Evolutionary conservation across 2,113 vertebrate species (phyloP).

Genomic region (Seriola rivoliana): DNA sequence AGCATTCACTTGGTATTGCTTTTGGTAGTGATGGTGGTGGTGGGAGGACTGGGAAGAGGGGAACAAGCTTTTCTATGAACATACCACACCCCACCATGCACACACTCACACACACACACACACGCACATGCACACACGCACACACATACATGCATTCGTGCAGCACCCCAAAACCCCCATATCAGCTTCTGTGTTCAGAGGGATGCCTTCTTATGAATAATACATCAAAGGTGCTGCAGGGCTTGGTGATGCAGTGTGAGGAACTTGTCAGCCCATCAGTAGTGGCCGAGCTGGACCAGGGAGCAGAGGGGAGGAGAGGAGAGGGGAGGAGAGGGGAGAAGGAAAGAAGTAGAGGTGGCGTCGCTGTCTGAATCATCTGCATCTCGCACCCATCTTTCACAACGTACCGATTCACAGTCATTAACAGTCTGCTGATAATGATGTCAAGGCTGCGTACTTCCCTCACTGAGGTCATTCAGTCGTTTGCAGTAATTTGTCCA

Average conservation of each 20-base stretch:
- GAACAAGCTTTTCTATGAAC: constrained; percentile 52
- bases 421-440: constrained; percentile 51
- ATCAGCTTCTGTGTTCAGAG: constrained; percentile 74
- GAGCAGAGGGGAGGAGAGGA: constrained; percentile 28
- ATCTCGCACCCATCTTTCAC: constrained; percentile 26
- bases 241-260: constrained; percentile 79
- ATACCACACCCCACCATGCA: constrained; percentile 13
- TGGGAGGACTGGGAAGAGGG: constrained; percentile 63
- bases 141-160: constrained; percentile 1
- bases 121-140: not conserved
- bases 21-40: constrained; percentile 69
- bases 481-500: constrained; percentile 54
- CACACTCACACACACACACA: constrained; percentile 1
- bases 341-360: constrained; percentile 5
- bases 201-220: constrained; percentile 80
- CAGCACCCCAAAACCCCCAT: constrained; percentile 57
- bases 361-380: constrained; percentile 9
- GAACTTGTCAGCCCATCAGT: constrained; percentile 77
- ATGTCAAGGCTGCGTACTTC: constrained; percentile 39
- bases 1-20: constrained; percentile 83
- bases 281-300: constrained; percentile 62
- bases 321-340: constrained; percentile 1
- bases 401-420: constrained; percentile 44
- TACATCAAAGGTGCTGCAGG: constrained; percentile 80
- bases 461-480: constrained; percentile 44